Conservation (phyloP, 2,113 vertebrate genomes). For the Marmota flaviventris region DNA sequence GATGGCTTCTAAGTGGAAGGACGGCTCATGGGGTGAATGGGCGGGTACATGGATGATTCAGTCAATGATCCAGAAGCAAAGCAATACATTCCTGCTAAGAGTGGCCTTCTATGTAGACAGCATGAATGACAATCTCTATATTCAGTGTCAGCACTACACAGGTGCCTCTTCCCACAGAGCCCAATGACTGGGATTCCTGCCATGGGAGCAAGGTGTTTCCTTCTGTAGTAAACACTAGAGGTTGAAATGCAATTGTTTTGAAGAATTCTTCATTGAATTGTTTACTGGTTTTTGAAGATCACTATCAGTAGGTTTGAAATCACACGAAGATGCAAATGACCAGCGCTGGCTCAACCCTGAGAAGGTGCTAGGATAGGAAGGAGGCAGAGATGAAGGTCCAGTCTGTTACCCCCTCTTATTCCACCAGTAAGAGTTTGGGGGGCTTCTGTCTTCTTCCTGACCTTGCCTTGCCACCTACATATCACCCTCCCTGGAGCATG, state of each 20-base stretch:
- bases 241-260: not conserved
- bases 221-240: not conserved
- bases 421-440: not conserved
- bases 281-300: conserved; percentile 34
- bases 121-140: not conserved
- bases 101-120: not conserved
- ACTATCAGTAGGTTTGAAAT: not conserved
- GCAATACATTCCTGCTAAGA: not conserved
- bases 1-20: not conserved
- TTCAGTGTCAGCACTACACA: not conserved
- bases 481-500: not conserved
- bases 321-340: not conserved
- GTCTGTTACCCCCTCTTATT: not conserved
- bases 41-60: not conserved
- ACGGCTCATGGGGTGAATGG: not conserved
- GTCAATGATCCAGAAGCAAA: not conserved
- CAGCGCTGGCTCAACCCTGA: not conserved
- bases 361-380: not conserved
- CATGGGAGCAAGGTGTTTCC: not conserved
- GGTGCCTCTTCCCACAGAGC: not conserved
- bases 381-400: not conserved
- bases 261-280: not conserved
- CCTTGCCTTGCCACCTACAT: not conserved
- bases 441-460: not conserved
- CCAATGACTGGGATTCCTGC: not conserved